Evolutionary conservation across 2,797 vertebrate genomes (phyloP).

Genomic region (Oreortyx pictus): DNA sequence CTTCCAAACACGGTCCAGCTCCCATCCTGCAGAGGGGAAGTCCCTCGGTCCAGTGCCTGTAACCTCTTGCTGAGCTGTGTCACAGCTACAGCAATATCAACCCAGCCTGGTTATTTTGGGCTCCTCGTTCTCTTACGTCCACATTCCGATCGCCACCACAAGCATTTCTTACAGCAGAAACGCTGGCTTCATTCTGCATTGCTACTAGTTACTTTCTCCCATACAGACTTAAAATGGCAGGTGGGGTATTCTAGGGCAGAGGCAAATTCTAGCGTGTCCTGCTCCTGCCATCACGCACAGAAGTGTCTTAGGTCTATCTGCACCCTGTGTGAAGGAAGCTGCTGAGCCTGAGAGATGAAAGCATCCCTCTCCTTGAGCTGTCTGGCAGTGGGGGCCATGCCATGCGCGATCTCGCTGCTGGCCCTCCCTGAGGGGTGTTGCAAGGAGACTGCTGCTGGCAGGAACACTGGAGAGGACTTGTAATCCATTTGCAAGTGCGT

Average conservation of each 20-base stretch:
- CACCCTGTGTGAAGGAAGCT: constrained; percentile 44
- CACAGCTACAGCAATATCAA: background rate
- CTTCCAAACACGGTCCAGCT: constrained; percentile 37
- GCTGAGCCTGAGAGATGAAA: constrained; percentile 46
- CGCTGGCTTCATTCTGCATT: background rate
- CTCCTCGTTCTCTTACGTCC: background rate
- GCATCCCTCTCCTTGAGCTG: background rate
- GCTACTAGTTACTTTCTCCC: accelerated
- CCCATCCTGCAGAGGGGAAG: constrained; percentile 1
- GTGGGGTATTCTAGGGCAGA: background rate
- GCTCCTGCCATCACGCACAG: background rate
- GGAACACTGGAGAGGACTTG: constrained; percentile 24
- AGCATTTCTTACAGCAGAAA: background rate
- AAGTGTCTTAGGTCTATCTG: constrained; percentile 39
- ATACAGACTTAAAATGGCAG: background rate
- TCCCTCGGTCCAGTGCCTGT: background rate
- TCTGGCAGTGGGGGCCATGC: accelerated
- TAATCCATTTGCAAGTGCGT: background rate
- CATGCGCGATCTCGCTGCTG: background rate
- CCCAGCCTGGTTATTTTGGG: background rate
- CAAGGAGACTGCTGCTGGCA: background rate
- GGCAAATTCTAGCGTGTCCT: background rate
- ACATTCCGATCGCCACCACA: background rate
- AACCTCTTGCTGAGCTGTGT: background rate
- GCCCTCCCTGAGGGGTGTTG: background rate